phyloP scores from a whole-genome alignment of 2,113 vertebrate species.

The Epinephelus moara region DNA sequence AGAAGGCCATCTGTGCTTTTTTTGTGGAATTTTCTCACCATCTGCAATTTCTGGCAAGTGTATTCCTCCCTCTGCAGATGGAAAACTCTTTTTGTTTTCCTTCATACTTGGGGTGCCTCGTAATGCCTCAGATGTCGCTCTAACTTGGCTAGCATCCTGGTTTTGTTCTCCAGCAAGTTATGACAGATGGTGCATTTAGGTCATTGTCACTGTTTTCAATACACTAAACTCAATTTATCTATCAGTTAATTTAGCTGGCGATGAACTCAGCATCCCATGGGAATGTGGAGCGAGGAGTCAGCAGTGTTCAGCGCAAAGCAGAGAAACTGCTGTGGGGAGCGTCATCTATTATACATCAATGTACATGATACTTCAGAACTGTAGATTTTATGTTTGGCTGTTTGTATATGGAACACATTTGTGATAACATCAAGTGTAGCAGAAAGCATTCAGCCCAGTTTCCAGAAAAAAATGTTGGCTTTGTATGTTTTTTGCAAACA shows the following conservation, averaged over 20 bases:
- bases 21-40: slow-evolving; percentile 41
- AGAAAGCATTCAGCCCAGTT: background rate
- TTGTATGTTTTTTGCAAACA: too few species aligned
- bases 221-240: slow-evolving; percentile 45
- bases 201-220: slow-evolving; percentile 57
- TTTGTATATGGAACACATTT: slow-evolving; percentile 8
- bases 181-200: slow-evolving; percentile 57
- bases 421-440: background rate
- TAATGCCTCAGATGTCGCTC: slow-evolving; percentile 52
- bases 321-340: slow-evolving; percentile 1
- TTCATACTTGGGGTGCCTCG: slow-evolving; percentile 56
- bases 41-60: slow-evolving; percentile 52
- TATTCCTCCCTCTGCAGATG: slow-evolving; percentile 36
- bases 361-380: background rate
- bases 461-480: too few species aligned
- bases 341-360: slow-evolving; percentile 10
- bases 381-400: background rate
- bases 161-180: slow-evolving; percentile 50
- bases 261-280: slow-evolving; percentile 14
- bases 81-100: slow-evolving; percentile 55
- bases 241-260: slow-evolving; percentile 27
- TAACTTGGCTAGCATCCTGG: slow-evolving; percentile 31
- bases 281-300: background rate
- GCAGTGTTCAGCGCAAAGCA: background rate
- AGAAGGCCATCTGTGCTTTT: slow-evolving; percentile 43